Conservation (phyloP, 2,797 vertebrate species). For the Pipistrellus pipistrellus region DNA sequence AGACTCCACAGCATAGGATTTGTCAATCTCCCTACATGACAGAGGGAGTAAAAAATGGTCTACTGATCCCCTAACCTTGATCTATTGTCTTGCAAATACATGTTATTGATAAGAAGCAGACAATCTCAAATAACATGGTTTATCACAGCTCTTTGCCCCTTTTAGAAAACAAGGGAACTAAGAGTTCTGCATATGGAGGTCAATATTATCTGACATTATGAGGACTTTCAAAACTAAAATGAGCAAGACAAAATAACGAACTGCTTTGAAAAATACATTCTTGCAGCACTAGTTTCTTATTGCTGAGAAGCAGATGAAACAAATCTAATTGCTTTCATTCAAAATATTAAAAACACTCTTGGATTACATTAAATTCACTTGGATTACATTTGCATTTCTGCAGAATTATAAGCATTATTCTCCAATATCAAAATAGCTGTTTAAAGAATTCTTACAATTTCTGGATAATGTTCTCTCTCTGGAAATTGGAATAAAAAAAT, state of each 20-base stretch:
- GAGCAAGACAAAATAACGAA: constrained; percentile 63
- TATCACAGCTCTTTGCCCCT: constrained; percentile 19
- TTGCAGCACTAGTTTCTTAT: constrained; percentile 60
- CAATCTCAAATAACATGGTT: constrained; percentile 38
- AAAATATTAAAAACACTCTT: constrained; percentile 76
- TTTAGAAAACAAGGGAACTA: neutral
- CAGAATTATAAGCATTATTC: constrained; percentile 74
- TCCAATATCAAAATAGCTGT: constrained; percentile 67
- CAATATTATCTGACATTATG: neutral
- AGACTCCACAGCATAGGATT: neutral
- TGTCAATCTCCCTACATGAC: constrained; percentile 11
- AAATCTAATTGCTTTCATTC: constrained; percentile 76
- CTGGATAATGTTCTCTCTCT: constrained; percentile 41
- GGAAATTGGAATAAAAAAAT: constrained; percentile 64
- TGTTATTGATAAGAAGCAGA: constrained; percentile 5
- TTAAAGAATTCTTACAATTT: constrained; percentile 62
- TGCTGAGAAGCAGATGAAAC: constrained; percentile 51
- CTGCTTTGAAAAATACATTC: constrained; percentile 60
- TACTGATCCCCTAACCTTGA: constrained; percentile 38
- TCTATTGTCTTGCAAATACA: constrained; percentile 41
- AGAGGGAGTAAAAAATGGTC: constrained; percentile 28
- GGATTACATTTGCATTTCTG: constrained; percentile 63
- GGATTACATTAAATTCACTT: constrained; percentile 62
- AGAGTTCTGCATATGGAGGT: neutral
- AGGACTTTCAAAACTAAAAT: constrained; percentile 16